phyloP scores from a whole-genome alignment of 2,113 vertebrate genomes.

The Takifugu bimaculatus region DNA sequence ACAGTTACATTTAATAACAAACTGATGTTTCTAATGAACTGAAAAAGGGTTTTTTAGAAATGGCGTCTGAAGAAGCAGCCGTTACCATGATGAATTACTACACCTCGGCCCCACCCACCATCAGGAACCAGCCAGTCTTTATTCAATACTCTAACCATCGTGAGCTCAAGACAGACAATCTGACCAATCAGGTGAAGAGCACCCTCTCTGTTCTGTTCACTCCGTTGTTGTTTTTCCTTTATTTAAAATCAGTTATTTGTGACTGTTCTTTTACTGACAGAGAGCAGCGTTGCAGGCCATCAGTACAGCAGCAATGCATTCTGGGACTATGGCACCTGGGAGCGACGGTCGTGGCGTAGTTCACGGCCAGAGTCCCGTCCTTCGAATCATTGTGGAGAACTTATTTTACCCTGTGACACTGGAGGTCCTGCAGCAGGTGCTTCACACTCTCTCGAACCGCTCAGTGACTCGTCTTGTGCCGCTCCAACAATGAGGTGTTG shows the following conservation, averaged over 20 bases:
- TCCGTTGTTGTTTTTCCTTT: no score
- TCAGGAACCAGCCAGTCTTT: conserved; percentile 58
- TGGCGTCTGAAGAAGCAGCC: conserved; percentile 50
- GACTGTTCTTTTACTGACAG: conserved; percentile 19
- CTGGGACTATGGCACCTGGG: conserved; percentile 46
- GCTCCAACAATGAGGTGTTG: background rate
- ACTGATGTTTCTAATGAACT: no score
- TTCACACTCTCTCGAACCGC: background rate
- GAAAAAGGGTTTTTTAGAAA: conserved; percentile 49
- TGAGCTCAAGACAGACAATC: conserved; percentile 53
- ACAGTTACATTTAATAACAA: no score
- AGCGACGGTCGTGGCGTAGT: conserved; percentile 32
- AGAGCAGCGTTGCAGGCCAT: conserved; percentile 37
- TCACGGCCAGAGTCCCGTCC: conserved; percentile 40
- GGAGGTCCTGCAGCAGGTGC: conserved; percentile 59
- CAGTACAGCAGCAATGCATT: conserved; percentile 41
- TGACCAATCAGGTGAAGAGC: conserved; percentile 46
- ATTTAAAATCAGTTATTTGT: background rate
- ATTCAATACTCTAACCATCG: conserved; percentile 61
- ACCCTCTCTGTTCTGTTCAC: background rate
- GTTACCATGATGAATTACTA: conserved; percentile 62
- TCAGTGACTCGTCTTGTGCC: no score
- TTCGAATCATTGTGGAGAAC: conserved; percentile 60
- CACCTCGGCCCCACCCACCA: conserved; percentile 40
- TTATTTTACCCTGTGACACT: conserved; percentile 57